Percentiles rank a stretch among this genome's conserved stretches.
phyloP scores from a whole-genome alignment of 2,113 vertebrate genomes.

The Ailurus styani region DNA sequence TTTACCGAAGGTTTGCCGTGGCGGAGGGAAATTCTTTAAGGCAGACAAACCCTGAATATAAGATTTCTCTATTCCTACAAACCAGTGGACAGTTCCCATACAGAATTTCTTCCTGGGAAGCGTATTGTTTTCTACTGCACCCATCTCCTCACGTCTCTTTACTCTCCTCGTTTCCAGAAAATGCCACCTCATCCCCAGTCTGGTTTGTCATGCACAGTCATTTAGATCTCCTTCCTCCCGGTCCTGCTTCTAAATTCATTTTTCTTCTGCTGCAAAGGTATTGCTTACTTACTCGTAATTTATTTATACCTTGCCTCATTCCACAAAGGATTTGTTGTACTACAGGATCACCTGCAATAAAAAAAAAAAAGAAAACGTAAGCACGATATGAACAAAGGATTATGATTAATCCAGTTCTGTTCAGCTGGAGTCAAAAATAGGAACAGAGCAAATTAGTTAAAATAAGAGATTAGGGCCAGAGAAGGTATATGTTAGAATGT shows the following conservation, averaged over 20 bases:
- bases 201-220: background rate
- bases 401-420: background rate
- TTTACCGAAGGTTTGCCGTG: background rate
- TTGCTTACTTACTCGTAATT: background rate
- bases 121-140: background rate
- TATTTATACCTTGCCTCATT: constrained; percentile 25
- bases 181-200: background rate
- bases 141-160: background rate
- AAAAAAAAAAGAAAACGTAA: background rate
- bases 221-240: background rate
- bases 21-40: background rate
- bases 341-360: background rate
- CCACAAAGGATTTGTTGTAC: background rate
- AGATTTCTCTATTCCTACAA: background rate
- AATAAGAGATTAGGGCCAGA: background rate
- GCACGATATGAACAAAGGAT: background rate
- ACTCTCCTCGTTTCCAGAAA: background rate
- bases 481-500: background rate
- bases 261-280: background rate
- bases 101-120: background rate
- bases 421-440: background rate
- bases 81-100: background rate
- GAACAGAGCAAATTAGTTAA: background rate
- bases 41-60: background rate
- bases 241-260: background rate